Evolutionary conservation across 2,888 invertebrate species (phyloP).

Genomic region (Muschampia staudingeri): DNA sequence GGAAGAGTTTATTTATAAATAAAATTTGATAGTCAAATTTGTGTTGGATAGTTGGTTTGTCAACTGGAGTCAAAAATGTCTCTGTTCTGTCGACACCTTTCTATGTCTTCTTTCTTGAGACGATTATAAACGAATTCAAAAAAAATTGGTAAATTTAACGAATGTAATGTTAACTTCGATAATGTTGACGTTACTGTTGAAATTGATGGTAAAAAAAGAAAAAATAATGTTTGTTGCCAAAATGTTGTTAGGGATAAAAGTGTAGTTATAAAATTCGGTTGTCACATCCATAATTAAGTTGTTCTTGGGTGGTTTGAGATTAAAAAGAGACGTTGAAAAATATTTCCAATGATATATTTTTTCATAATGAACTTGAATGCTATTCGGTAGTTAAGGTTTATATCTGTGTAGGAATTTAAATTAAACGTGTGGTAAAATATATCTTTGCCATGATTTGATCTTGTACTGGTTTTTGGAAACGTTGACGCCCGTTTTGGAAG

Average conservation of each 20-base stretch:
- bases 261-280: constrained; percentile 90
- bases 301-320: constrained; percentile 89
- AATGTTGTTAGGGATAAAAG: constrained; percentile 90
- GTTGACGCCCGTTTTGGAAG: constrained; percentile 11
- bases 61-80: constrained; percentile 74
- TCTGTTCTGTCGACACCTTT: constrained; percentile 81
- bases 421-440: constrained; percentile 88
- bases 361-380: constrained; percentile 91
- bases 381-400: constrained; percentile 90
- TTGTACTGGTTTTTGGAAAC: constrained; percentile 50
- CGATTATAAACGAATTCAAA: constrained; percentile 76
- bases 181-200: constrained; percentile 84
- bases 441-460: constrained; percentile 81
- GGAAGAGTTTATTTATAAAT: constrained; percentile 70
- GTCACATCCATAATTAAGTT: constrained; percentile 91
- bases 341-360: constrained; percentile 91
- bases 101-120: constrained; percentile 85
- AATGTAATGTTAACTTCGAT: constrained; percentile 83
- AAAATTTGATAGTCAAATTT: constrained; percentile 84
- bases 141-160: constrained; percentile 71
- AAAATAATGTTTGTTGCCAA: constrained; percentile 91
- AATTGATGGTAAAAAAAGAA: constrained; percentile 80
- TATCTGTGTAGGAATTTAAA: constrained; percentile 90
- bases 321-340: constrained; percentile 90
- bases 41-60: constrained; percentile 67